Evolutionary conservation across 2,113 vertebrate genomes (phyloP).

Genomic region (Pterophyllum scalare): DNA sequence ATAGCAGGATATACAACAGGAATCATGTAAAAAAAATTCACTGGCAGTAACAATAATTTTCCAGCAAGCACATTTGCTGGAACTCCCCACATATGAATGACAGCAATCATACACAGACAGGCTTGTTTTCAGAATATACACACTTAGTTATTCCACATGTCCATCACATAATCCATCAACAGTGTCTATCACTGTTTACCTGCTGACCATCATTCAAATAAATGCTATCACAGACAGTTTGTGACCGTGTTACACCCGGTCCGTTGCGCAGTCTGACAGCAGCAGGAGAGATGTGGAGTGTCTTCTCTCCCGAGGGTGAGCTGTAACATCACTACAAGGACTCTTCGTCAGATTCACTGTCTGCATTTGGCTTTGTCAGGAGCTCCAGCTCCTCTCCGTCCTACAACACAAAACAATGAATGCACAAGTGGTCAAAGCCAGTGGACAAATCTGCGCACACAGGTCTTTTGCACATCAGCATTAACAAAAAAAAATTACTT

Average conservation of each 20-base stretch:
- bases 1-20: neutral
- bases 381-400: constrained; percentile 96
- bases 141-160: accelerated
- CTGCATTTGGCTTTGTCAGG: constrained; percentile 87
- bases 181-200: neutral
- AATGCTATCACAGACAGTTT: neutral
- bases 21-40: neutral
- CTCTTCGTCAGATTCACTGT: constrained; percentile 91
- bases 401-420: constrained; percentile 65
- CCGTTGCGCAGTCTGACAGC: neutral
- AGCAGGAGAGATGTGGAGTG: neutral
- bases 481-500: neutral
- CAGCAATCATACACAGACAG: constrained; percentile 42
- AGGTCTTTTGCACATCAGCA: neutral
- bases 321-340: constrained; percentile 73
- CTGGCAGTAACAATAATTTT: neutral
- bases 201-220: neutral
- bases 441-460: neutral
- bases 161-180: neutral
- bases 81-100: neutral
- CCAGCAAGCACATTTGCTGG: neutral
- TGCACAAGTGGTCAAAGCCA: neutral
- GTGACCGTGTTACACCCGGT: neutral
- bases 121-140: constrained; percentile 47
- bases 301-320: neutral